Evolutionary conservation across 2,113 vertebrate species (phyloP).

Genomic region (Sakesphorus luctuosus): DNA sequence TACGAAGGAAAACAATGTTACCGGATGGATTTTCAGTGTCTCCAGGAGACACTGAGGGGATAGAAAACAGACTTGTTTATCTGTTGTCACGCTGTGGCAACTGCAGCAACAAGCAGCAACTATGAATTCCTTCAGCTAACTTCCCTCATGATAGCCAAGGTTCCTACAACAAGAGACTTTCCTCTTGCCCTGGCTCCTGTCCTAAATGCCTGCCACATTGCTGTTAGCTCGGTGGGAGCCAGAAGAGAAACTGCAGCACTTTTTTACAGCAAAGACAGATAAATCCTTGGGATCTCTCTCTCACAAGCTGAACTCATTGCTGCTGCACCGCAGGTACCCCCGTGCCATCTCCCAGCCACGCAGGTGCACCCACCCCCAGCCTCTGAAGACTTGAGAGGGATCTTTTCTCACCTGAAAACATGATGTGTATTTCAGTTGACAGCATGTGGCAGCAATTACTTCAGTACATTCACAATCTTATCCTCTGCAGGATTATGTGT

Average conservation of each 20-base stretch:
- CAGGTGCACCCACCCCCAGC: neutral
- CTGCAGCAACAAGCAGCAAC: neutral
- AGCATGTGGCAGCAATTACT: neutral
- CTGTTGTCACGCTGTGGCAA: neutral
- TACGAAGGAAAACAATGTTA: neutral
- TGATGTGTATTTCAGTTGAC: neutral
- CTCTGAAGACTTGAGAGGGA: neutral
- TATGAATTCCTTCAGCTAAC: neutral
- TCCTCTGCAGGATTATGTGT: neutral
- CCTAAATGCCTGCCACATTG: neutral
- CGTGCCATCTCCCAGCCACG: accelerated
- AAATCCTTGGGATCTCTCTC: neutral
- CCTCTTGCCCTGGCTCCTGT: neutral
- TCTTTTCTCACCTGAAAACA: neutral
- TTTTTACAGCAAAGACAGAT: neutral
- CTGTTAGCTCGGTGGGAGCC: neutral
- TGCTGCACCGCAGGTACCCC: neutral
- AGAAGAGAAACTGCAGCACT: neutral
- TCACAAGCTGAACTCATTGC: accelerated
- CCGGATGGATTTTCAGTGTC: neutral
- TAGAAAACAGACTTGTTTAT: neutral
- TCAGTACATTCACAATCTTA: neutral
- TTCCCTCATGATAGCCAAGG: neutral
- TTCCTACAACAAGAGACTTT: neutral
- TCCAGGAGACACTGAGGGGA: neutral